phyloP scores from a whole-genome alignment of 2,888 invertebrate genomes.

The Germaria angustata region DNA sequence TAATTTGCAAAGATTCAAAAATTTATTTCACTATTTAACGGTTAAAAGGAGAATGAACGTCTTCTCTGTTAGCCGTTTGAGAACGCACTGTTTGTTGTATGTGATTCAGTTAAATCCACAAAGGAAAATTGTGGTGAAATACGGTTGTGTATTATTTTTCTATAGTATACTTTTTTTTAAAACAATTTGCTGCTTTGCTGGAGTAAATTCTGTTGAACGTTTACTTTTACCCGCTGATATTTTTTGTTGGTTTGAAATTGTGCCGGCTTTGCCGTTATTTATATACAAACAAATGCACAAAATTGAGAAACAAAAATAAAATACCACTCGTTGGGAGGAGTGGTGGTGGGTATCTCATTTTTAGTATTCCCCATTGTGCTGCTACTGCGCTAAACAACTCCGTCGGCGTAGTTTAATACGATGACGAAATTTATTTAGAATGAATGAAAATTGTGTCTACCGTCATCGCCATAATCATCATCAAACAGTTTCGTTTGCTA shows the following conservation, averaged over 20 bases:
- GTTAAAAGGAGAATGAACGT: conserved; percentile 26
- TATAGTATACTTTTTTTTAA: neutral
- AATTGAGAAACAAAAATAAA: neutral
- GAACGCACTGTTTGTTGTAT: conserved; percentile 48
- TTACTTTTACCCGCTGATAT: neutral
- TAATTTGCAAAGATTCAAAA: conserved; percentile 11
- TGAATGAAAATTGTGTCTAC: conserved; percentile 52
- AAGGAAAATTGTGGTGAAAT: conserved; percentile 58
- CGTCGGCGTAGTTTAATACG: neutral
- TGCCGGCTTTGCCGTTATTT: conserved; percentile 61
- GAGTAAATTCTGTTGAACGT: conserved; percentile 30
- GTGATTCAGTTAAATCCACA: conserved; percentile 17
- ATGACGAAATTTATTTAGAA: conserved; percentile 62
- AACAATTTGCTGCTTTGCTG: conserved; percentile 38
- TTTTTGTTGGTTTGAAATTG: conserved; percentile 37
- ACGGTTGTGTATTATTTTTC: conserved; percentile 13
- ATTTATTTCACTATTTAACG: neutral
- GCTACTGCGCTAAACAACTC: neutral
- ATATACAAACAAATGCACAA: conserved; percentile 35
- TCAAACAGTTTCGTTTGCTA: neutral
- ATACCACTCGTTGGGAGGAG: neutral
- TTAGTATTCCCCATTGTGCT: neutral
- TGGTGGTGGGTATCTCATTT: neutral
- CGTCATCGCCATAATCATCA: neutral
- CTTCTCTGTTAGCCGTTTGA: conserved; percentile 54